Conservation (phyloP, 2,113 vertebrate genomes). For the Entelurus aequoreus region DNA sequence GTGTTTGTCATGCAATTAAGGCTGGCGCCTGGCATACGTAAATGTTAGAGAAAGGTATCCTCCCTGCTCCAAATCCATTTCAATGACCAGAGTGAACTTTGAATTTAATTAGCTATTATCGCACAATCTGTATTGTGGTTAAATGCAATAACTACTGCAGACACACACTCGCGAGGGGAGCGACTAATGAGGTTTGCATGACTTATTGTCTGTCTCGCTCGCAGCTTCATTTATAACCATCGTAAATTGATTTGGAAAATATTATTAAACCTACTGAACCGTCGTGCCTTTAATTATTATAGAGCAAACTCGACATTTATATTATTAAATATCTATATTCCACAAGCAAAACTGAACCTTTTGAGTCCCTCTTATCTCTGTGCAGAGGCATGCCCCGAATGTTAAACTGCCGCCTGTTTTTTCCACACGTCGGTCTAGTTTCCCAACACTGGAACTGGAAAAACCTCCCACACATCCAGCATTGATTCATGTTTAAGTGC, state of each 20-base stretch:
- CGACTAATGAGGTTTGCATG: constrained; percentile 63
- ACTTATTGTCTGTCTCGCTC: constrained; percentile 65
- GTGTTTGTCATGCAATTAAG: constrained; percentile 47
- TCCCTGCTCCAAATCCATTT: constrained; percentile 56
- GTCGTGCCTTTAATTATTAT: constrained; percentile 59
- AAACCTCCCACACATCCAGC: constrained; percentile 35
- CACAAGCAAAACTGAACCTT: constrained; percentile 59
- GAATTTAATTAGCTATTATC: constrained; percentile 67
- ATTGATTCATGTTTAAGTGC: constrained; percentile 46
- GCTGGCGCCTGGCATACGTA: constrained; percentile 39
- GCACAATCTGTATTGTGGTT: constrained; percentile 62
- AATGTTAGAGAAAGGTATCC: constrained; percentile 47
- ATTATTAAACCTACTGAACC: constrained; percentile 67
- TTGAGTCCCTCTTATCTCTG: constrained; percentile 44
- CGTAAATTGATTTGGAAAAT: constrained; percentile 67
- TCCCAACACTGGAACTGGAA: constrained; percentile 35
- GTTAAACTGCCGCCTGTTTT: constrained; percentile 50
- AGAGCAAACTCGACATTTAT: constrained; percentile 53
- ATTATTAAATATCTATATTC: constrained; percentile 40
- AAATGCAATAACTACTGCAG: constrained; percentile 58
- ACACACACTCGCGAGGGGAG: constrained; percentile 49
- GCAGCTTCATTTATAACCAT: constrained; percentile 61
- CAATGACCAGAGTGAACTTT: constrained; percentile 50
- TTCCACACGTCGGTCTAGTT: constrained; percentile 19
- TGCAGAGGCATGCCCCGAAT: constrained; percentile 53